phyloP scores from a whole-genome alignment of 2,113 vertebrate species.

The Miniopterus natalensis region DNA sequence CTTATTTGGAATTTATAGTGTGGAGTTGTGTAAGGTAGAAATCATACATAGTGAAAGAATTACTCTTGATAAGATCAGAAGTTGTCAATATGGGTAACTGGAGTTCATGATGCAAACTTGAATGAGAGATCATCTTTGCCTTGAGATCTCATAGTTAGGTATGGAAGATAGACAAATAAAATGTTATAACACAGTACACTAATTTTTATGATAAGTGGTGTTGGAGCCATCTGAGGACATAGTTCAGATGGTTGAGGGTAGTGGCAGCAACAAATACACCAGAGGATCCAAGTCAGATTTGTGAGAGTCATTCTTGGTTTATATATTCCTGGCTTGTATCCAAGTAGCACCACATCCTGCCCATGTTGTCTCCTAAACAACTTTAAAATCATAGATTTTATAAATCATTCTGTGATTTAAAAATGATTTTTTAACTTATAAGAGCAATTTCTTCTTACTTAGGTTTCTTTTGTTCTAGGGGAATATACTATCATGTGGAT shows the following conservation, averaged over 20 bases:
- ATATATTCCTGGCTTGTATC: background rate
- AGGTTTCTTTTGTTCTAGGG: background rate
- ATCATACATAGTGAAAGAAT: background rate
- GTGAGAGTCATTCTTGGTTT: background rate
- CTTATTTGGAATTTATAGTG: slow-evolving; percentile 13
- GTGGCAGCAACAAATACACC: background rate
- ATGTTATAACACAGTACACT: background rate
- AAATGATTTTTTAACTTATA: background rate
- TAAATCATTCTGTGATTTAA: background rate
- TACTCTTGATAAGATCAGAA: background rate
- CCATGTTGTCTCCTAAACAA: background rate
- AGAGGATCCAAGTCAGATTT: background rate
- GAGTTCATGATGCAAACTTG: background rate
- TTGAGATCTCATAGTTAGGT: background rate
- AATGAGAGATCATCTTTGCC: slow-evolving; percentile 2
- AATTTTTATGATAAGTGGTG: background rate
- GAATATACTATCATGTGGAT: background rate
- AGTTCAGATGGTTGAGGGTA: background rate
- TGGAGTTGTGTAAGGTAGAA: background rate
- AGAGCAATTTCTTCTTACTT: background rate
- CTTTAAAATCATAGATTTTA: background rate
- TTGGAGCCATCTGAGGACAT: background rate
- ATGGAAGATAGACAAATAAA: slow-evolving; percentile 4
- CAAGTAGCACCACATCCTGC: background rate
- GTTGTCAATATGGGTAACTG: background rate